phyloP scores from a whole-genome alignment of 2,888 invertebrate genomes.

The Rugalucina vietnamica region DNA sequence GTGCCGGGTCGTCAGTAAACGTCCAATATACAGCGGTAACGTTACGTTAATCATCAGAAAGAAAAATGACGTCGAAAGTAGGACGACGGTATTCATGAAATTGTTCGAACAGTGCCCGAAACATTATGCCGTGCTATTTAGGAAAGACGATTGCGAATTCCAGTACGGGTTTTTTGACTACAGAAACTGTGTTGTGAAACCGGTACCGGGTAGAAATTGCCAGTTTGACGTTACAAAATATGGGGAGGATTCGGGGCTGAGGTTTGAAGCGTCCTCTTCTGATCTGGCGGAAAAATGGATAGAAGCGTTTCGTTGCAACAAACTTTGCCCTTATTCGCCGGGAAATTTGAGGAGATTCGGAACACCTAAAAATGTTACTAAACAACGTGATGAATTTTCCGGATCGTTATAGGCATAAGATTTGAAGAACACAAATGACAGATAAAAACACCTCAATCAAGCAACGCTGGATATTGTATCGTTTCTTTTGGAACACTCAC shows the following conservation, averaged over 20 bases:
- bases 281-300: neutral
- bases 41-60: neutral
- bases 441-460: no score
- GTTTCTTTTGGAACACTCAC: no score
- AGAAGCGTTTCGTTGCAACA: neutral
- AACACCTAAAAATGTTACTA: no score
- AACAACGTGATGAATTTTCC: no score
- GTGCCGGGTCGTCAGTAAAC: neutral
- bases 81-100: neutral
- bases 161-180: neutral
- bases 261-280: neutral
- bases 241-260: neutral
- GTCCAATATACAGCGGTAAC: neutral
- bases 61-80: neutral
- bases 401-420: no score
- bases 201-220: neutral
- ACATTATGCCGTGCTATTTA: neutral
- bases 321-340: neutral
- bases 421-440: no score
- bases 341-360: no score
- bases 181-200: neutral
- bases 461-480: no score
- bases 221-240: neutral
- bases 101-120: neutral
- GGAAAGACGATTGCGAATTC: neutral